phyloP scores from a whole-genome alignment of 1,140 invertebrate species.

The Micrasema longulum region DNA sequence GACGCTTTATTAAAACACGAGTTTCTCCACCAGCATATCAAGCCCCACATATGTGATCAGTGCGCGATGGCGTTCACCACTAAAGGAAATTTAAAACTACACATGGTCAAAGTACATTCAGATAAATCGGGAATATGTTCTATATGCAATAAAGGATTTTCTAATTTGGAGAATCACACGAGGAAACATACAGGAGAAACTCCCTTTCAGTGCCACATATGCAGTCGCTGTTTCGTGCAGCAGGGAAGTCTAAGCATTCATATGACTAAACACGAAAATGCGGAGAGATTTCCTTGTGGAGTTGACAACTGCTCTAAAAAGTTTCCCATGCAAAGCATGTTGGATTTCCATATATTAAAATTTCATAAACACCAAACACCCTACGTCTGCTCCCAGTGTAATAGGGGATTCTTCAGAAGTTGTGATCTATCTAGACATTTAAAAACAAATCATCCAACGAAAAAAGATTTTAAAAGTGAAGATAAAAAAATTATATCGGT shows the following conservation, averaged over 20 bases:
- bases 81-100: constrained; percentile 62
- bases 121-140: constrained; percentile 56
- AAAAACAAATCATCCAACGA: constrained; percentile 18
- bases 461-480: background rate
- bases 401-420: constrained; percentile 45
- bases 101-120: constrained; percentile 49
- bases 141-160: constrained; percentile 68
- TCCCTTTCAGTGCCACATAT: constrained; percentile 75
- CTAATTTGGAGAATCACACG: constrained; percentile 78
- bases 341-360: constrained; percentile 50
- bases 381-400: constrained; percentile 29
- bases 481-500: constrained; percentile 7
- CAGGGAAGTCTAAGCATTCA: constrained; percentile 65
- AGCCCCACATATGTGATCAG: constrained; percentile 72
- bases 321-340: constrained; percentile 43
- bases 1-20: constrained; percentile 63
- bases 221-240: constrained; percentile 60
- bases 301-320: constrained; percentile 34
- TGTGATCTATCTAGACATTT: constrained; percentile 24
- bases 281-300: constrained; percentile 37
- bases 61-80: constrained; percentile 73
- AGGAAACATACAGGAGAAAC: constrained; percentile 78
- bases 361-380: constrained; percentile 48
- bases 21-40: constrained; percentile 60
- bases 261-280: constrained; percentile 67